Conservation (phyloP, 2,113 vertebrate genomes). For the Scomber scombrus region DNA sequence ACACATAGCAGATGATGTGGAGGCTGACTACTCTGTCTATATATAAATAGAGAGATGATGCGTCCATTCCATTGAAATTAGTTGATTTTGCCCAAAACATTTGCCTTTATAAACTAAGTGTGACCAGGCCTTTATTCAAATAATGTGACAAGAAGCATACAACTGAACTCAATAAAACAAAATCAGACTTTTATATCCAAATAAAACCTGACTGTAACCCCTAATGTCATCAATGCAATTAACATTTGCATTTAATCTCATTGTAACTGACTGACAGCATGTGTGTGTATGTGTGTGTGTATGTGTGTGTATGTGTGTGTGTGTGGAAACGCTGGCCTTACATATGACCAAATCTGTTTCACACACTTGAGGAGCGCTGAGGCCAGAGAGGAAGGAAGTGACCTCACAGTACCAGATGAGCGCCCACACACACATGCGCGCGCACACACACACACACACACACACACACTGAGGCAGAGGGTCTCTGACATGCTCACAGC, state of each 20-base stretch:
- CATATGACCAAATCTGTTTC: constrained; percentile 65
- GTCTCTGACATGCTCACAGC: constrained; percentile 60
- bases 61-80: no score
- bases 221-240: neutral
- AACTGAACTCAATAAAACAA: neutral
- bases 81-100: no score
- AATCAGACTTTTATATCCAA: no score
- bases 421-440: constrained; percentile 43
- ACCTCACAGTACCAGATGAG: constrained; percentile 75
- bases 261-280: constrained; percentile 8
- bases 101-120: neutral
- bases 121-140: neutral
- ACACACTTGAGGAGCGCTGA: constrained; percentile 65
- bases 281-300: neutral
- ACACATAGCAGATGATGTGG: no score
- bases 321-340: constrained; percentile 22
- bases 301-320: neutral
- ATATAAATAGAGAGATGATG: no score
- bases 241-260: neutral
- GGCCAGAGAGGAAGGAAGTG: constrained; percentile 74
- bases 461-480: constrained; percentile 20
- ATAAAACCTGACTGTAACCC: no score
- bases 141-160: constrained; percentile 3
- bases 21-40: no score
- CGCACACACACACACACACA: constrained; percentile 30